Evolutionary conservation across 2,888 invertebrate genomes (phyloP).

Genomic region (Trissoscelio sp.): DNA sequence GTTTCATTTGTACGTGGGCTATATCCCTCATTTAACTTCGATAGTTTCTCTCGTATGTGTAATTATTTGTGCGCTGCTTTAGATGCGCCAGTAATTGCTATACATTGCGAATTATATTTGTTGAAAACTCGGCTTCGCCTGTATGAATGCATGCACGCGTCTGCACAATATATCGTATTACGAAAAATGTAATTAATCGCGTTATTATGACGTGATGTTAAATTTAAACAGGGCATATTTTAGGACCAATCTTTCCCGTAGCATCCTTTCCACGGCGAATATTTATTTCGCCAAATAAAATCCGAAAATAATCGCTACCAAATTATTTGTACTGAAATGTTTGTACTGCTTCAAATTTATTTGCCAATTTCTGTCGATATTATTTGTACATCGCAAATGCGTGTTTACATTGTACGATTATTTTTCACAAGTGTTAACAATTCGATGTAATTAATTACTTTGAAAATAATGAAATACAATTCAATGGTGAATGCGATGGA

Average conservation of each 20-base stretch:
- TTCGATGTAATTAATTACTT: slow-evolving; percentile 7
- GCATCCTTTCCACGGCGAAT: not conserved
- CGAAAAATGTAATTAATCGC: slow-evolving; percentile 50
- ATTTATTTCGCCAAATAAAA: slow-evolving; percentile 27
- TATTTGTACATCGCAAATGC: not conserved
- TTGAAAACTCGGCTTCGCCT: slow-evolving; percentile 51
- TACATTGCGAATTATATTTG: slow-evolving; percentile 67
- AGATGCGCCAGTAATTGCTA: slow-evolving; percentile 63
- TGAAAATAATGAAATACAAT: not conserved
- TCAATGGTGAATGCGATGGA: not conserved
- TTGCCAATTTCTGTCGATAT: slow-evolving; percentile 2
- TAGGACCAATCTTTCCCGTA: slow-evolving; percentile 2
- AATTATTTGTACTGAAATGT: slow-evolving; percentile 1
- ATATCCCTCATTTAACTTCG: slow-evolving; percentile 69
- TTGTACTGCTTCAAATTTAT: slow-evolving; percentile 1
- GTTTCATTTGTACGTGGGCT: slow-evolving; percentile 66
- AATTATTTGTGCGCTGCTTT: slow-evolving; percentile 67
- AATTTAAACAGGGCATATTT: slow-evolving; percentile 43
- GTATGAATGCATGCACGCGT: not conserved
- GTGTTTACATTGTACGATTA: not conserved
- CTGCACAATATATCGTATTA: slow-evolving; percentile 23
- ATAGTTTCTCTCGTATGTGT: slow-evolving; percentile 67
- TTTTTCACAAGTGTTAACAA: slow-evolving; percentile 6
- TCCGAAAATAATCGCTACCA: slow-evolving; percentile 9
- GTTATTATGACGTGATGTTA: slow-evolving; percentile 47